phyloP scores from a whole-genome alignment of 2,888 invertebrate genomes.

The Abrostola triplasia region DNA sequence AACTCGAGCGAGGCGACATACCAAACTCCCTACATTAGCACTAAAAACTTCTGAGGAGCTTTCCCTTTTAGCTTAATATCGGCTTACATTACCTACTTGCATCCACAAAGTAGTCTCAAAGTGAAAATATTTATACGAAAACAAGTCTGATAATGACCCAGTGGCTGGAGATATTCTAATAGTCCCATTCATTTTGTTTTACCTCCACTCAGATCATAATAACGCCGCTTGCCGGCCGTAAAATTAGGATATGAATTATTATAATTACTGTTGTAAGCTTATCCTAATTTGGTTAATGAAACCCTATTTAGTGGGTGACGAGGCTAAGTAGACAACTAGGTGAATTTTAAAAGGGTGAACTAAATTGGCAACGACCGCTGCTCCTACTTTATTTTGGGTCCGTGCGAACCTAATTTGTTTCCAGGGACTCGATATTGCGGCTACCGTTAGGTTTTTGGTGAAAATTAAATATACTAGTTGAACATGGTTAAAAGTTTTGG shows the following conservation, averaged over 20 bases:
- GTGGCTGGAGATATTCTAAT: conserved; percentile 53
- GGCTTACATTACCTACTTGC: conserved; percentile 44
- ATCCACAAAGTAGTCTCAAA: conserved; percentile 49
- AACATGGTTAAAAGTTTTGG: too few relatives aligned
- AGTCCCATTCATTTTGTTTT: conserved; percentile 57
- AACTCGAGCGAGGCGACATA: conserved; percentile 6
- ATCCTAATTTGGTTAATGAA: conserved; percentile 51
- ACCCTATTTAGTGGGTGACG: conserved; percentile 49
- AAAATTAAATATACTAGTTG: background rate
- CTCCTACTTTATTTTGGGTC: conserved; percentile 20
- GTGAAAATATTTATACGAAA: conserved; percentile 62
- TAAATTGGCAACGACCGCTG: conserved; percentile 31
- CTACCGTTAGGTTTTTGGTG: conserved; percentile 4
- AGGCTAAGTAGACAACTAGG: conserved; percentile 24
- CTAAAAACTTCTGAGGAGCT: conserved; percentile 48
- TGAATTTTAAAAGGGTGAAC: conserved; percentile 27
- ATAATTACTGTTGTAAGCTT: conserved; percentile 59
- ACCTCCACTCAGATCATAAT: conserved; percentile 48
- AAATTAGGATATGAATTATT: conserved; percentile 64
- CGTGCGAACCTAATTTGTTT: conserved; percentile 26
- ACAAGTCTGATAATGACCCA: conserved; percentile 59
- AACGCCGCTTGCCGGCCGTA: conserved; percentile 51
- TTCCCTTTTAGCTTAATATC: conserved; percentile 57
- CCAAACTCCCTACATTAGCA: conserved; percentile 30
- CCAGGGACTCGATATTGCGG: conserved; percentile 5